Percentiles rank a stretch among this genome's conserved stretches.
phyloP scores from a whole-genome alignment of 2,113 vertebrate species.

The Heterotilapia buettikoferi region DNA sequence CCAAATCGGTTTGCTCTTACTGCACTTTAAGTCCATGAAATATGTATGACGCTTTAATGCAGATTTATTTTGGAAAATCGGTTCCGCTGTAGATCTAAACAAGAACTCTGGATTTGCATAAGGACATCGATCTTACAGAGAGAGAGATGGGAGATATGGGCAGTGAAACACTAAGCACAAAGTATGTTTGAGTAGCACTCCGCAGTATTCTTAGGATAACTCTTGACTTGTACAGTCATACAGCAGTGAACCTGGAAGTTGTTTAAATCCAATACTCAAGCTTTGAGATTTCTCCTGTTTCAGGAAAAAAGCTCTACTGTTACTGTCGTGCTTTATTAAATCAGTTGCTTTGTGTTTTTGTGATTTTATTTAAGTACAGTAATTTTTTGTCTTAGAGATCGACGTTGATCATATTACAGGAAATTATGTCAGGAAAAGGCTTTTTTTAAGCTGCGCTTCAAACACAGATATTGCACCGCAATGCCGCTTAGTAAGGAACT shows the following conservation, averaged over 20 bases:
- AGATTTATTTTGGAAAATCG: conserved; percentile 67
- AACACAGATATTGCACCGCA: conserved; percentile 46
- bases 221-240: conserved; percentile 15
- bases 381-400: not conserved
- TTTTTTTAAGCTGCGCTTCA: conserved; percentile 28
- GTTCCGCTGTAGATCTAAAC: conserved; percentile 59
- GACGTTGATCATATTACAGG: conserved; percentile 40
- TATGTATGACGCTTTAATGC: conserved; percentile 70
- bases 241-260: not conserved
- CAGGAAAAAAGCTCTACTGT: not conserved
- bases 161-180: conserved; percentile 49
- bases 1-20: conserved; percentile 60
- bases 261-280: not conserved
- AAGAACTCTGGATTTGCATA: conserved; percentile 60
- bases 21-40: conserved; percentile 66
- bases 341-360: not conserved
- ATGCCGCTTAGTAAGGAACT: not conserved
- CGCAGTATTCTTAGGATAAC: conserved; percentile 27
- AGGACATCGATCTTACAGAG: conserved; percentile 58
- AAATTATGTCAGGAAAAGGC: conserved; percentile 38
- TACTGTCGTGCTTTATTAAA: not conserved
- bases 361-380: not conserved
- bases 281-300: not conserved
- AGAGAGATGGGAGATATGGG: conserved; percentile 32
- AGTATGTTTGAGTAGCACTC: conserved; percentile 50